Evolutionary conservation across 1,140 invertebrate species (phyloP).

Genomic region (Pogonognathellus flavescens): DNA sequence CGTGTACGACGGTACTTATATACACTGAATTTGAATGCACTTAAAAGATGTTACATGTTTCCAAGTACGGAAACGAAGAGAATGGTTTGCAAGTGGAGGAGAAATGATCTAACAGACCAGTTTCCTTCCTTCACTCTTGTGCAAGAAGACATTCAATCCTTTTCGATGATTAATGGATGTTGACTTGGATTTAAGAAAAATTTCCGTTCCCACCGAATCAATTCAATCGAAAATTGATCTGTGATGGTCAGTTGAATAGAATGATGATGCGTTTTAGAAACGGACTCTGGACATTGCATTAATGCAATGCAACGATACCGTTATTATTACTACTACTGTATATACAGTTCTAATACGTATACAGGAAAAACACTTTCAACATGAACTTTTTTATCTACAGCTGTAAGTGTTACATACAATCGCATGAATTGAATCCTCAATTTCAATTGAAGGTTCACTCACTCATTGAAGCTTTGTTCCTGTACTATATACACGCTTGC

Average conservation of each 20-base stretch:
- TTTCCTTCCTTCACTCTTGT: constrained; percentile 24
- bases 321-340: background rate
- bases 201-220: constrained; percentile 46
- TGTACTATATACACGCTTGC: too few relatives aligned
- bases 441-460: constrained; percentile 9
- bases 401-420: constrained; percentile 17
- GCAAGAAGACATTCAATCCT: constrained; percentile 9
- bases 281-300: background rate
- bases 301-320: background rate
- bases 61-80: constrained; percentile 3
- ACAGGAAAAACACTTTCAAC: background rate
- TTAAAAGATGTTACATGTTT: too few relatives aligned
- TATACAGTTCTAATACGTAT: background rate
- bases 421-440: constrained; percentile 40
- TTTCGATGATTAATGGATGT: constrained; percentile 42
- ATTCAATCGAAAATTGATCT: constrained; percentile 48
- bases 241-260: constrained; percentile 32
- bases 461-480: too few relatives aligned
- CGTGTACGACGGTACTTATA: too few relatives aligned
- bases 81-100: background rate
- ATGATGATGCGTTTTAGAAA: constrained; percentile 8
- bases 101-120: background rate
- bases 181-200: constrained; percentile 5
- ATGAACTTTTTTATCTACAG: background rate
- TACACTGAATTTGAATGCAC: too few relatives aligned